Evolutionary conservation across 2,888 invertebrate genomes (phyloP).

Genomic region (Callyntrura sp.): DNA sequence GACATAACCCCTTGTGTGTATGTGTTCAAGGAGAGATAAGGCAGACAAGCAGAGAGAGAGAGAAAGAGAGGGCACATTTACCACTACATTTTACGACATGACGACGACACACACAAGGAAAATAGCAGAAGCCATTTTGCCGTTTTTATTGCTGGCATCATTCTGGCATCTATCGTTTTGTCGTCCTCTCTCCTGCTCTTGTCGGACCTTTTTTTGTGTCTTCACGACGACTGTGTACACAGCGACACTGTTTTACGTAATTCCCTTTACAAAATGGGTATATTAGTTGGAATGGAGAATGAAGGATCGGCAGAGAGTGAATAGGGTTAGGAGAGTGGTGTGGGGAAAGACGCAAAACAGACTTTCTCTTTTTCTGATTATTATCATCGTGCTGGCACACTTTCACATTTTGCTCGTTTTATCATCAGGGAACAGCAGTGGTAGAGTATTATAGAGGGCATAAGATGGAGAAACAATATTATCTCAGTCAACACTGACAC

Average conservation of each 20-base stretch:
- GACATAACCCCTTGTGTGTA: background rate
- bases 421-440: background rate
- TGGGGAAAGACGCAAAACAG: background rate
- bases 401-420: slow-evolving; percentile 15
- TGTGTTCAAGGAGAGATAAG: background rate
- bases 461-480: slow-evolving; percentile 40
- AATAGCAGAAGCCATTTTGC: background rate
- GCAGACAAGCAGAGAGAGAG: background rate
- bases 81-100: slow-evolving; percentile 39
- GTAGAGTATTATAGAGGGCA: background rate
- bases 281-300: background rate
- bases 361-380: slow-evolving; percentile 3
- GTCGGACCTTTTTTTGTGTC: background rate
- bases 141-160: slow-evolving; percentile 49
- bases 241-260: background rate
- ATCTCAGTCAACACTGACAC: slow-evolving; percentile 37
- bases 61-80: background rate
- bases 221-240: background rate
- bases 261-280: background rate
- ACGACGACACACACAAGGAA: slow-evolving; percentile 15
- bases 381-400: slow-evolving; percentile 36
- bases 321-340: background rate
- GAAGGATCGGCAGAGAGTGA: background rate
- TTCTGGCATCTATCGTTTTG: background rate
- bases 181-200: background rate